phyloP scores from a whole-genome alignment of 2,888 invertebrate species.

The Melitaea athalia region DNA sequence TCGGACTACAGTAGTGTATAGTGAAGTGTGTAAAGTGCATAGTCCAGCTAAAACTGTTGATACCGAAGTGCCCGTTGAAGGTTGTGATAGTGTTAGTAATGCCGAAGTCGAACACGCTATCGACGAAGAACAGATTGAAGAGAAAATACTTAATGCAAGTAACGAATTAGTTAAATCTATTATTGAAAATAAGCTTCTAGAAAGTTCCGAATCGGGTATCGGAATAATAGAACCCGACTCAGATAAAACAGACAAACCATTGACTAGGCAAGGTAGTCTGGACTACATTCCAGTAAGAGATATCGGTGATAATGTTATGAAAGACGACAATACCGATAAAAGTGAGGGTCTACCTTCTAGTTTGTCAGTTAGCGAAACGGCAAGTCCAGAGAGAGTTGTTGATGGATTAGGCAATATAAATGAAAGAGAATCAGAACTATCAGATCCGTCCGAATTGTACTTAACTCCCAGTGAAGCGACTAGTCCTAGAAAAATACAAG shows the following conservation, averaged over 20 bases:
- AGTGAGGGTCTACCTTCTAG: slow-evolving; percentile 79
- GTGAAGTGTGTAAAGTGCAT: slow-evolving; percentile 85
- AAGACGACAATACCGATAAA: slow-evolving; percentile 75
- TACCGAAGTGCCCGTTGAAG: slow-evolving; percentile 57
- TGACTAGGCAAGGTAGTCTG: slow-evolving; percentile 72
- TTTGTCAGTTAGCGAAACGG: slow-evolving; percentile 74
- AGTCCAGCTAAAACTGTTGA: slow-evolving; percentile 69
- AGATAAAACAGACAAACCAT: slow-evolving; percentile 63
- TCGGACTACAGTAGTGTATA: slow-evolving; percentile 79
- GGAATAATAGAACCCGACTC: slow-evolving; percentile 56
- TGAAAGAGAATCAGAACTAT: slow-evolving; percentile 84
- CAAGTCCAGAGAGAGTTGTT: slow-evolving; percentile 73
- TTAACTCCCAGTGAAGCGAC: slow-evolving; percentile 86
- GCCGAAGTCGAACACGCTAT: slow-evolving; percentile 58
- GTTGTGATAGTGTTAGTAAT: slow-evolving; percentile 65
- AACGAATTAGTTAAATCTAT: slow-evolving; percentile 62
- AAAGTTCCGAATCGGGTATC: slow-evolving; percentile 71
- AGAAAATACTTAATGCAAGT: slow-evolving; percentile 50
- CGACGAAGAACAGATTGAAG: slow-evolving; percentile 54
- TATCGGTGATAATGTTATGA: slow-evolving; percentile 66
- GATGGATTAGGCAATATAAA: slow-evolving; percentile 62
- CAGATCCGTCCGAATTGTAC: slow-evolving; percentile 86
- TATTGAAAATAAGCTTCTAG: slow-evolving; percentile 62
- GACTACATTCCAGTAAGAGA: slow-evolving; percentile 80
- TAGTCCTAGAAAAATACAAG: slow-evolving; percentile 72